Evolutionary conservation across 2,113 vertebrate species (phyloP), one percentile per base, ranked within the genome.

Genomic region (Axis porcinus): DNA sequence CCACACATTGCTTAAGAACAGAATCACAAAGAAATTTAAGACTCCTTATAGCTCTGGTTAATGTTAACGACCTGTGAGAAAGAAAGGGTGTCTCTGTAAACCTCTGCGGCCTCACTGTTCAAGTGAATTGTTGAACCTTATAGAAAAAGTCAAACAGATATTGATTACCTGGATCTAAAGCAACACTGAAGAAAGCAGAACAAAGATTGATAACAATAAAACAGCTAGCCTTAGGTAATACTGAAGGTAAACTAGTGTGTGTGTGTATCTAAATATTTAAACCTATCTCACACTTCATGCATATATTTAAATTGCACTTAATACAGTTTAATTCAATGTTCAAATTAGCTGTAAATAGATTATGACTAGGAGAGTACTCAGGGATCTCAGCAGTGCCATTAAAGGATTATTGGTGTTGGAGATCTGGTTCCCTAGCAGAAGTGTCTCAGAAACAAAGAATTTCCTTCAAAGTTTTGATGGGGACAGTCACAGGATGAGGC

Each of bases 281-380:
- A 6, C 8, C 1, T 1, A 6, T 2, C 6, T 28, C 33, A 28
- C 3, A 47, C 12, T 58, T 7, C 1, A 14, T 27, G 3, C 3
- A 50, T 21, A 16, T 52, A 17, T 87, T 57, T 33, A 28, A 50
- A 33, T 16, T 21, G 30, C 21, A 8, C 2, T 57, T 67, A 36
- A 60, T 55, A 57, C 13, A 14, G 30, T 36, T 33, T 86, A 36
- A 57, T 50, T 7, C 27, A 2, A 21, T 17, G 11, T 82, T 50
- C 45, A 64, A 14, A 76, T 87, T 14, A 50, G 4, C 52, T 52
- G 6, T 23, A 13, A 27, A 19, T 10, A 25, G 43, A 74, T 40
- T 17, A 81, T 19, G 9, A 86, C 40, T 6, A 23, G 19, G 27
- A 45, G 11, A 47, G 17, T 1, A 23, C 13, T 47, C 27, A 11